These are phyloP conservation scores for Neotoxoptera formosana DNA, from an alignment of 1,140 invertebrate species.

Conservation along the genomic window DNA sequence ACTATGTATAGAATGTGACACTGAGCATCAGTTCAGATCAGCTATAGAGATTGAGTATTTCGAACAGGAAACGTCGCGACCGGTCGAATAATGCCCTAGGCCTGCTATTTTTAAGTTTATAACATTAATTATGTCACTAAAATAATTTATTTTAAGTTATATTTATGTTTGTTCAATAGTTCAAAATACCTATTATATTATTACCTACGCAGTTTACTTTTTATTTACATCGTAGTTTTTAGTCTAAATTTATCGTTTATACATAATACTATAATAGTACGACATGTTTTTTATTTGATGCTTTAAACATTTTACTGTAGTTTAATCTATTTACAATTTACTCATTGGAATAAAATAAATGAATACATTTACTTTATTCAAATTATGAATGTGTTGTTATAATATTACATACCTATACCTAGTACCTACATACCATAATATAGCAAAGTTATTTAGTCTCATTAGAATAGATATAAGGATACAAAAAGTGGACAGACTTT, in stretches of 20 bases:
- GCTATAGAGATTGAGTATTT: background rate
- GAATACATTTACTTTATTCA: background rate
- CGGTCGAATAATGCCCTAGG: background rate
- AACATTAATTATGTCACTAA: background rate
- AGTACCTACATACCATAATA: background rate
- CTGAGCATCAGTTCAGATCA: background rate
- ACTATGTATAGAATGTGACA: background rate
- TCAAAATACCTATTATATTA: background rate
- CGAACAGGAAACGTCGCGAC: background rate
- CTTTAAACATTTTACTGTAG: constrained; percentile 63
- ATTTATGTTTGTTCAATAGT: background rate
- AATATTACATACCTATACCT: no score
- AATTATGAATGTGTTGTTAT: background rate
- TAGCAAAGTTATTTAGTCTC: background rate
- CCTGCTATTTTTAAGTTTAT: background rate
- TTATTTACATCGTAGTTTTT: background rate
- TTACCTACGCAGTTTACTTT: background rate
- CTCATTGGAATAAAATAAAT: background rate
- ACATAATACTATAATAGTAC: no score
- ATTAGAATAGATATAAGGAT: background rate
- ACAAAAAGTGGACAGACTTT: background rate
- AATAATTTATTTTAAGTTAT: background rate
- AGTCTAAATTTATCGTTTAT: background rate
- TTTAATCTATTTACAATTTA: constrained; percentile 68
- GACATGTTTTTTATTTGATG: background rate